Conservation (phyloP, 1,140 invertebrate genomes). For the Drosophila gunungcola region DNA sequence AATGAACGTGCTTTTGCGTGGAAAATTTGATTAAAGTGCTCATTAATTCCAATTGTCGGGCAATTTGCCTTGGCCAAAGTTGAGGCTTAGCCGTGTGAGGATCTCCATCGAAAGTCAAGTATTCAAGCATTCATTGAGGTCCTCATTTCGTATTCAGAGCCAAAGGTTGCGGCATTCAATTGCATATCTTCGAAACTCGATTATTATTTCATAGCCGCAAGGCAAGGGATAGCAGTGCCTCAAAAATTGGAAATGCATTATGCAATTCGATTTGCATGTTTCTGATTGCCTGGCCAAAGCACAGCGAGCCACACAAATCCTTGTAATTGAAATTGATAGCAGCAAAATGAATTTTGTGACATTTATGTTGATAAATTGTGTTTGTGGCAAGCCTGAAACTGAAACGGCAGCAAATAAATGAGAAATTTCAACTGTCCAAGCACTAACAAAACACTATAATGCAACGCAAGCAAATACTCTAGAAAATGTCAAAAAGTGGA, state of each 20-base stretch:
- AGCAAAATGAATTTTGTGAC: constrained; percentile 42
- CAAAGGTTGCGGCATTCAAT: constrained; percentile 43
- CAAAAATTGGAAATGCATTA: constrained; percentile 43
- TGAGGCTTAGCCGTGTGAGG: neutral
- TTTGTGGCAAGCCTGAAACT: constrained; percentile 16
- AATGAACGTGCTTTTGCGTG: constrained; percentile 76
- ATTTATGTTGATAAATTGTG: constrained; percentile 64
- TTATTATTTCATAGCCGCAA: constrained; percentile 34
- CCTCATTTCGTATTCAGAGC: constrained; percentile 53
- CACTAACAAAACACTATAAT: constrained; percentile 55
- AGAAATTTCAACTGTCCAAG: constrained; percentile 25
- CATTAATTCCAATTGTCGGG: constrained; percentile 77
- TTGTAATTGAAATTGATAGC: constrained; percentile 76
- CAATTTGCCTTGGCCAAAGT: constrained; percentile 35
- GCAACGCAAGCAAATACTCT: constrained; percentile 67
- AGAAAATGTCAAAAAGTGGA: constrained; percentile 53
- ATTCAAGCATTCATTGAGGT: constrained; percentile 54
- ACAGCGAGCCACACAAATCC: constrained; percentile 4
- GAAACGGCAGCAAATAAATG: constrained; percentile 39
- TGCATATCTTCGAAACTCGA: constrained; percentile 39
- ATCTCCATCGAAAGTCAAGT: constrained; percentile 25
- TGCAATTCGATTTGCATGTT: constrained; percentile 41
- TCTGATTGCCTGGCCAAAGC: constrained; percentile 24
- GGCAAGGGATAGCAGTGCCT: constrained; percentile 2
- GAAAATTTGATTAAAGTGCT: constrained; percentile 79